Evolutionary conservation across 2,113 vertebrate genomes (phyloP).

Genomic region (Rousettus leschenaultii): DNA sequence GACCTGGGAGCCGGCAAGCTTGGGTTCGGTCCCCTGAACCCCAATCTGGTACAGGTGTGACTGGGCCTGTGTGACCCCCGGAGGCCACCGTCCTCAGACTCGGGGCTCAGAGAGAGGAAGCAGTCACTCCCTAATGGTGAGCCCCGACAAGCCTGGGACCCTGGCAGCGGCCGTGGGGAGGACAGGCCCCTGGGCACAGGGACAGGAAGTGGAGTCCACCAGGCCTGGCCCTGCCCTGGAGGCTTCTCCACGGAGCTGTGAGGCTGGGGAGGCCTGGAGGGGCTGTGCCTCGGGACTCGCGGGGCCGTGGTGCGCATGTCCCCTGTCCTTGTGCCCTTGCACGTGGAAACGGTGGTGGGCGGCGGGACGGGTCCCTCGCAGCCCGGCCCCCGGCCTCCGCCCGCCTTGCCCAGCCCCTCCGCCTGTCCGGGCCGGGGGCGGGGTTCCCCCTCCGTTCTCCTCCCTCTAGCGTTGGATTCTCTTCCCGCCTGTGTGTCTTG

Average conservation of each 20-base stretch:
- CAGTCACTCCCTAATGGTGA: accelerated
- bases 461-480: neutral
- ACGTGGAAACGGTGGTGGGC: no score
- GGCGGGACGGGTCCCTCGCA: no score
- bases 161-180: neutral
- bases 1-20: accelerated
- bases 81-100: neutral
- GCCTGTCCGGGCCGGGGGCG: no score
- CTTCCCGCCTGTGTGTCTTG: neutral
- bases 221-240: no score
- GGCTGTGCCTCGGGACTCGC: accelerated
- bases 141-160: accelerated
- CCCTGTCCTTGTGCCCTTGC: no score
- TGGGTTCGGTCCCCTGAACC: accelerated
- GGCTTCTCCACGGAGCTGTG: neutral
- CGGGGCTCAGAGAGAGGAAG: neutral
- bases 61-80: accelerated
- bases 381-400: no score
- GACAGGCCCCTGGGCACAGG: neutral
- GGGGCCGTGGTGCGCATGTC: neutral
- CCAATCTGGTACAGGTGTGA: neutral
- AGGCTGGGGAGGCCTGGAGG: no score
- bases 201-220: no score
- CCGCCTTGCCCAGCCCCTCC: neutral
- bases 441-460: neutral